Conservation (phyloP, 1,140 invertebrate genomes). For the Atopsyche davidsoni region DNA sequence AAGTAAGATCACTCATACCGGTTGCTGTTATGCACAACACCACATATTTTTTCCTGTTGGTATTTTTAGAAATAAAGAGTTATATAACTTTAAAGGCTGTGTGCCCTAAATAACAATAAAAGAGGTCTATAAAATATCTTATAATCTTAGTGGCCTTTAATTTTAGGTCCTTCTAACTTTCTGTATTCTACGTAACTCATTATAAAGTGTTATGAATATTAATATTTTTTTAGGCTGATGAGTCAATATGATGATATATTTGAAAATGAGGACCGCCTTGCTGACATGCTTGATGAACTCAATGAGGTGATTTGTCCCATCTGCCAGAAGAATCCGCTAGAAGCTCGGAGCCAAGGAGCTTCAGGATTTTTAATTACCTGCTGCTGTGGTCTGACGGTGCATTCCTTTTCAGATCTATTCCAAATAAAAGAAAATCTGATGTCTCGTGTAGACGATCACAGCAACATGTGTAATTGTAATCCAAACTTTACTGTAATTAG, state of each 20-base stretch:
- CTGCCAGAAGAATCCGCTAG: slow-evolving; percentile 20
- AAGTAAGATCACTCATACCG: too few relatives aligned
- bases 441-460: slow-evolving; percentile 19
- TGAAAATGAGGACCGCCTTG: slow-evolving; percentile 22
- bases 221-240: slow-evolving; percentile 21
- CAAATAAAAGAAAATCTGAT: slow-evolving; percentile 26
- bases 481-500: slow-evolving; percentile 20
- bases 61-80: too few relatives aligned
- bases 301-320: slow-evolving; percentile 27
- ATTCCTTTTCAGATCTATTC: slow-evolving; percentile 4
- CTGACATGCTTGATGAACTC: slow-evolving; percentile 21
- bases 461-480: slow-evolving; percentile 13
- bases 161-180: too few relatives aligned
- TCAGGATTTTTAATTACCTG: slow-evolving; percentile 8
- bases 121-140: not conserved
- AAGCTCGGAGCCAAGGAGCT: not conserved
- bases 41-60: too few relatives aligned
- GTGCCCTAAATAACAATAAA: too few relatives aligned
- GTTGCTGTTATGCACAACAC: too few relatives aligned
- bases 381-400: slow-evolving; percentile 17
- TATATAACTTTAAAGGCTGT: too few relatives aligned
- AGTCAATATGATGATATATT: slow-evolving; percentile 25
- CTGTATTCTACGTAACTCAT: not conserved
- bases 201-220: not conserved
- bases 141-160: too few relatives aligned